phyloP scores from a whole-genome alignment of 2,797 vertebrate genomes.

The Macroramphosus scolopax region DNA sequence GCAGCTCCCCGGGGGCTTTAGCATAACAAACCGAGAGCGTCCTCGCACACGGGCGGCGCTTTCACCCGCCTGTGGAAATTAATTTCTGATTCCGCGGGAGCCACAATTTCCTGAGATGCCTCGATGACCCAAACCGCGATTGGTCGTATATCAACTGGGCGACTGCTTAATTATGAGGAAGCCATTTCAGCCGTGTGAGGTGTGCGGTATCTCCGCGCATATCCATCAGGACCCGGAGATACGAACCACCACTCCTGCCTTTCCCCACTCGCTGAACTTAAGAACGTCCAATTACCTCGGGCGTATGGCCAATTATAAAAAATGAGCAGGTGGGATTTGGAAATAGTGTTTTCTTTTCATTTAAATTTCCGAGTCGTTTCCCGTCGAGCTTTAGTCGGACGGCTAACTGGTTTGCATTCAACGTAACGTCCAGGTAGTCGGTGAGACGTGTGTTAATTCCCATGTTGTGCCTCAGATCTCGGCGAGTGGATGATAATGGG shows the following conservation, averaged over 20 bases:
- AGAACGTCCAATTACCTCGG: conserved; percentile 47
- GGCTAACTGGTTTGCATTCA: conserved; percentile 3
- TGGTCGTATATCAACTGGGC: conserved; percentile 67
- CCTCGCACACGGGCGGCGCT: conserved; percentile 1
- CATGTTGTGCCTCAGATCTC: conserved; percentile 28
- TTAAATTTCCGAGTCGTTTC: not conserved
- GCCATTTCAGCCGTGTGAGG: conserved; percentile 51
- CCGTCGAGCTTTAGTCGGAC: not conserved
- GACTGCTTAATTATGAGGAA: conserved; percentile 72
- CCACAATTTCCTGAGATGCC: conserved; percentile 36
- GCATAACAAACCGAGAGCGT: conserved; percentile 53
- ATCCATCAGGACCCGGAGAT: conserved; percentile 53
- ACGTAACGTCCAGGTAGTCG: conserved; percentile 10
- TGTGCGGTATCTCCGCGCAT: conserved; percentile 51
- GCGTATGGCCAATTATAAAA: conserved; percentile 20
- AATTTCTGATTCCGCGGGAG: conserved; percentile 52
- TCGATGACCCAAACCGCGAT: conserved; percentile 49
- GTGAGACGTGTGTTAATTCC: conserved; percentile 36
- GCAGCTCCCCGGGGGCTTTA: conserved; percentile 46
- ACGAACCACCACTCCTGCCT: conserved; percentile 52
- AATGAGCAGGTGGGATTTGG: conserved; percentile 16
- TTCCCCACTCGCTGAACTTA: conserved; percentile 29
- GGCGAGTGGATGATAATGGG: conserved; percentile 53
- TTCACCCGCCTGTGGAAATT: conserved; percentile 33
- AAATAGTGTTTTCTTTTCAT: conserved; percentile 19